Evolutionary conservation across 2,113 vertebrate genomes (phyloP).

Genomic region (Tyrannus savana): DNA sequence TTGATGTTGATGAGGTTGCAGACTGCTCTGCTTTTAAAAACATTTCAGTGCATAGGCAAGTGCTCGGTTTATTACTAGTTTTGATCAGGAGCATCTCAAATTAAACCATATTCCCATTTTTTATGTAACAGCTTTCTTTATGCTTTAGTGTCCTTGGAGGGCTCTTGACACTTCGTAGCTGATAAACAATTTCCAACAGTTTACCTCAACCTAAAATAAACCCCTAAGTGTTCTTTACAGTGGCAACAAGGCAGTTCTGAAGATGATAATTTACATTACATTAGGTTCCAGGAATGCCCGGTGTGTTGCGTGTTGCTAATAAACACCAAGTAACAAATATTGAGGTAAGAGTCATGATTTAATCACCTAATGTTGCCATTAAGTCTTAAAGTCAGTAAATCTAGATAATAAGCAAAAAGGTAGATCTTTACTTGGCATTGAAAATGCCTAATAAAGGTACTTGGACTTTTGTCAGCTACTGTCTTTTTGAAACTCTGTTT

Average conservation of each 20-base stretch:
- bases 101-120: neutral
- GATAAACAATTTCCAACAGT: slow-evolving; percentile 2
- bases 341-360: slow-evolving; percentile 40
- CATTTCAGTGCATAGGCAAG: neutral
- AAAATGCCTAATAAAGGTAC: slow-evolving; percentile 34
- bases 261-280: slow-evolving; percentile 10
- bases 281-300: slow-evolving; percentile 36
- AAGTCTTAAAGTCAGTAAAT: slow-evolving; percentile 54
- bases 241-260: slow-evolving; percentile 20
- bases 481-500: slow-evolving; percentile 36
- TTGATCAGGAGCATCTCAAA: neutral
- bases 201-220: slow-evolving; percentile 18
- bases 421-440: slow-evolving; percentile 45
- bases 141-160: neutral
- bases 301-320: slow-evolving; percentile 38
- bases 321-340: slow-evolving; percentile 45
- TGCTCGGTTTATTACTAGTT: neutral
- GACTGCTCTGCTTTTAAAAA: neutral
- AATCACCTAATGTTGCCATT: slow-evolving; percentile 56
- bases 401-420: slow-evolving; percentile 51
- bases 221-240: neutral
- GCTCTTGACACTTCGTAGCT: slow-evolving; percentile 15
- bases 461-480: slow-evolving; percentile 35
- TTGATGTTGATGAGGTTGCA: neutral
- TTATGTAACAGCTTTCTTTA: neutral